Evolutionary conservation across 2,797 vertebrate genomes (phyloP), one percentile per base, ranked within the genome.

Genomic region (Hippoglossus hippoglossus): DNA sequence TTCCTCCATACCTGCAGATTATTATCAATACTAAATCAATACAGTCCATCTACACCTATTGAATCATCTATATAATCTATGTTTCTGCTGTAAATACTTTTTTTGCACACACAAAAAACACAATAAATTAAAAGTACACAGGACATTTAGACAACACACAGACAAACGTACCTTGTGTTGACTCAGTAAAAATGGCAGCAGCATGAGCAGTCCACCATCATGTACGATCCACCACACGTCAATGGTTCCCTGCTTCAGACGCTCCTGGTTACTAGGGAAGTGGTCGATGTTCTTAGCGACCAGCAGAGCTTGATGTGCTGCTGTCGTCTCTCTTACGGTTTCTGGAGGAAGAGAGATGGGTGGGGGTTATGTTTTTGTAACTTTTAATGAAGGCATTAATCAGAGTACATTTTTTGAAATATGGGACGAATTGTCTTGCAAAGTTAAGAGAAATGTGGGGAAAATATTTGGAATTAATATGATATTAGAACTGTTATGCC

Each of bases 211-310:
- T 49, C 97, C 98, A 0, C 98, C 98, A 1, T 99, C 98, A 2
- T 99, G 98, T 56, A 99, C 98, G 25, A 99, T 96, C 98, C 98
- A 99, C 98, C 98, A 99, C 63, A 99, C 95, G 0, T 99, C 98
- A 5, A 99, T 95, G 56, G 93, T 93, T 25, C 98, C 98, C n/a
- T 93, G 94, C 10, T 91, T 87, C 67, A 98, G 94, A 21, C 96
- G 96, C 49, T 97, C 95, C 46, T 95, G 95, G 90, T 98, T 97
- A 10, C 85, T 61, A 0, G 98, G 98, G 81, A 99, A 99, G 8
- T 75, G 75, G 79, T 98, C 96, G 3, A 98, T 95, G 82, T 99
- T 98, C 89, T 98, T 99, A 26, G 98, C 96, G 15, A 99, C 97
- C 79, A 99, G 80, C 74, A 99, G 91, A 0, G 98, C 97, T 87